A percentile compares a stretch with the other conserved stretches of the same genome.
phyloP scores from a whole-genome alignment of 2,888 invertebrate species.

The Abrostola tripartita region DNA sequence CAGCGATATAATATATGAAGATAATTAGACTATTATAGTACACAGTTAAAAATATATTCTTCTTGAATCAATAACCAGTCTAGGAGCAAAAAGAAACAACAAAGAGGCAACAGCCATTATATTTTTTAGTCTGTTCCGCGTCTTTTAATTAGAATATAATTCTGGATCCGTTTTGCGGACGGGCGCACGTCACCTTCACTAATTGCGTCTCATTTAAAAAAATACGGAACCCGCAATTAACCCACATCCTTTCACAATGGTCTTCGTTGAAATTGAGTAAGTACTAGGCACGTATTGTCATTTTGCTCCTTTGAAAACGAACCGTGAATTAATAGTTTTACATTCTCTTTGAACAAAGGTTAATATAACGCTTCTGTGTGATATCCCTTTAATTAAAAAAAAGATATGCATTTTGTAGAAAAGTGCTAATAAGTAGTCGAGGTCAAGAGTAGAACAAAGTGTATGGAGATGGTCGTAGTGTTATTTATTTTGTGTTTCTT shows the following conservation, averaged over 20 bases:
- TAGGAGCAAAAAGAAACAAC: conserved; percentile 10
- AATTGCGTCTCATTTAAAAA: conserved; percentile 80
- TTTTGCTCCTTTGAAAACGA: conserved; percentile 33
- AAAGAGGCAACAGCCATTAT: conserved; percentile 31
- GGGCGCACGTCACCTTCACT: conserved; percentile 67
- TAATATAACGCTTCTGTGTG: conserved; percentile 13
- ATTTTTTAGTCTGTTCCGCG: conserved; percentile 45
- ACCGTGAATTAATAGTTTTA: conserved; percentile 27
- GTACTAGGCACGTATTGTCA: conserved; percentile 31
- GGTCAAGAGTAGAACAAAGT: conserved; percentile 4
- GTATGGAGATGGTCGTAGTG: conserved; percentile 10
- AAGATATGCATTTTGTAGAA: conserved; percentile 24
- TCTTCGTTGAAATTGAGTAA: conserved; percentile 37
- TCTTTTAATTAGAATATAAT: conserved; percentile 72
- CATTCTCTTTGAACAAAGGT: conserved; percentile 42
- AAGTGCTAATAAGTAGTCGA: conserved; percentile 16
- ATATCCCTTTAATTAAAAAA: conserved; percentile 21
- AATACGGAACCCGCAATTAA: conserved; percentile 72
- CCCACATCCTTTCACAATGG: conserved; percentile 68
- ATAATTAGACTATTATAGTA: no score
- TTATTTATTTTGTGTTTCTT: background rate
- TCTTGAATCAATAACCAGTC: conserved; percentile 1
- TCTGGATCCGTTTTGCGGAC: conserved; percentile 65
- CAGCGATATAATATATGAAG: no score
- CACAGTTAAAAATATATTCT: no score